Base-by-base conservation (phyloP, 2,113 vertebrate species). In the Chloropsis cyanopogon region DNA sequence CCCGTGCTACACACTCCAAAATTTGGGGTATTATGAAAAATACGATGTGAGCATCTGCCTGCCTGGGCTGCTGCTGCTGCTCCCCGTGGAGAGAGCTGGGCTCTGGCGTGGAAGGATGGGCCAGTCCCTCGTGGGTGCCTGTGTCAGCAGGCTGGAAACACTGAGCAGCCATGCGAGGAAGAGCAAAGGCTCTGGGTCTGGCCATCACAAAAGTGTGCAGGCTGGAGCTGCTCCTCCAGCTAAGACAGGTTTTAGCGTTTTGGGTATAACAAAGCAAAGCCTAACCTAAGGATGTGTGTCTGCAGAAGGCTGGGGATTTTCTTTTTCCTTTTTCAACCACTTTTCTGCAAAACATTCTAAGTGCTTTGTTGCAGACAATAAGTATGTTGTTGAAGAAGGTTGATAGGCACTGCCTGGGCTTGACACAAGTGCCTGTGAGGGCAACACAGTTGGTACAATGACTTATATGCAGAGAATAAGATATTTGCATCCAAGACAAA, bases 1-100 rank as follows among this genome's bases (percentile, higher is more conserved):
- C 86, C 87, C 88, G 78, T 90, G 84, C 73, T 90, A 29, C 26
- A 10, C 85, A 84, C 92, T 71, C 35, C 33, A 29, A 33, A 92
- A 11, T 35, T n/a, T 59, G 52, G 10, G 42, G 7, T 80, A 22
- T 83, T 44, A 31, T 60, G 54, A 76, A 44, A 76, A 61, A 41
- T 13, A 18, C 0, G 0, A 8, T 70, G 71, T 31, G 82, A 37
- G 60, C 73, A 59, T 70, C 42, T 81, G 50, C 53, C 65, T 0
- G 2, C 85, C 20, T 50, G 56, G 65, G 53, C 72, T 44, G 21
- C 66, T 79, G 47, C 73, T 83, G 56, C 31, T 86, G 50, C 33
- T 84, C 37, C 49, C 79, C 2, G 0, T 35, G 54, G 68, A 82
- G 68, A 5, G 7, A 79, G 18, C 54, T 42, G 12, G 35, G 33